A percentile compares a stretch with the other conserved stretches of the same genome.
These are phyloP conservation scores for Baryphthengus martii DNA, from an alignment of 2,113 vertebrate genomes.

Conservation along the genomic window DNA sequence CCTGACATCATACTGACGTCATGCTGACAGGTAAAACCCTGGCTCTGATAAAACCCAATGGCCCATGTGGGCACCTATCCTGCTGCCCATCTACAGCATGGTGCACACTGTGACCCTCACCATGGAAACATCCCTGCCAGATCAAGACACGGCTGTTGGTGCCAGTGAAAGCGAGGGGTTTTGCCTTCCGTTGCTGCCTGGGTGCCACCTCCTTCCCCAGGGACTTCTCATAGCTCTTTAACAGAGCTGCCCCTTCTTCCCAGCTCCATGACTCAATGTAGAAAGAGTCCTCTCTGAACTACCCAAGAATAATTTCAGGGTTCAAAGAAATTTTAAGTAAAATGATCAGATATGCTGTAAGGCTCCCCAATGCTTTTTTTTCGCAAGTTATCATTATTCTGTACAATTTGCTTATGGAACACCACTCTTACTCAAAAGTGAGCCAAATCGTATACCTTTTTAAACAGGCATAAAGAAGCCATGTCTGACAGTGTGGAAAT, in stretches of 20 bases:
- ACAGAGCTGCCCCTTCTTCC: neutral
- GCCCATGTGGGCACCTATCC: neutral
- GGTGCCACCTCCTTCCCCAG: neutral
- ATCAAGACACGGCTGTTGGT: neutral
- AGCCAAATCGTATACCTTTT: neutral
- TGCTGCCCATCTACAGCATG: neutral
- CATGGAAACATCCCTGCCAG: neutral
- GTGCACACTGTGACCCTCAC: neutral
- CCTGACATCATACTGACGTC: neutral
- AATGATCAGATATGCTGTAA: neutral
- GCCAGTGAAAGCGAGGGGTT: fast-evolving
- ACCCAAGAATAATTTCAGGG: neutral
- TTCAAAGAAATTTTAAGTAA: neutral
- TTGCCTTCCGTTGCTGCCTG: neutral
- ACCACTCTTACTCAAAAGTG: neutral
- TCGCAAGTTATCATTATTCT: neutral
- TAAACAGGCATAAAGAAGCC: neutral
- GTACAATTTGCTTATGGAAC: neutral
- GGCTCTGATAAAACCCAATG: neutral
- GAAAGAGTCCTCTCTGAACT: neutral
- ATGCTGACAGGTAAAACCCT: neutral
- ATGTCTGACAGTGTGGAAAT: neutral
- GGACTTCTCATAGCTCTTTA: neutral
- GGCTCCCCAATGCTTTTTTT: neutral
- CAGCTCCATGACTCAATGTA: neutral